Evolutionary conservation across 2,113 vertebrate species (phyloP).

Genomic region (Phoenicopterus ruber): DNA sequence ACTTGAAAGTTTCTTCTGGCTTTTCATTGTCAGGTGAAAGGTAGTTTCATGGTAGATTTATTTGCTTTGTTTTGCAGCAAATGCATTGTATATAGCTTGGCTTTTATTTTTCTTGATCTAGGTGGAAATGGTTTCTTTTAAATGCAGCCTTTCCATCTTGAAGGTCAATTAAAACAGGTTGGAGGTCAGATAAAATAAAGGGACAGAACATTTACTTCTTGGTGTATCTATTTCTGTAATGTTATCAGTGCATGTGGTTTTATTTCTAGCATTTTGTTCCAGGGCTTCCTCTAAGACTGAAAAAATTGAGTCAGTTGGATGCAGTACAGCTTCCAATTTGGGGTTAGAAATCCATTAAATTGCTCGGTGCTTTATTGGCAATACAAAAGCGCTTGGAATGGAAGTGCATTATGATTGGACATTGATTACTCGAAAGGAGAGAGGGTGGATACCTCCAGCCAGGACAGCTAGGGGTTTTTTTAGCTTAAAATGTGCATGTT

Average conservation of each 20-base stretch:
- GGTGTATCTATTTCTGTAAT: slow-evolving; percentile 54
- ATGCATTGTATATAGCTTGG: background rate
- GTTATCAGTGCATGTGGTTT: slow-evolving; percentile 28
- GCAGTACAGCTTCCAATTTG: slow-evolving; percentile 31
- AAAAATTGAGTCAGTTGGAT: slow-evolving; percentile 33
- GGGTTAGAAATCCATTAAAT: slow-evolving; percentile 66
- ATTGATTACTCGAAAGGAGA: slow-evolving; percentile 25
- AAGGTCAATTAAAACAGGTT: slow-evolving; percentile 17
- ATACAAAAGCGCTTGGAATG: slow-evolving; percentile 5
- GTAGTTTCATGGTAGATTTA: background rate
- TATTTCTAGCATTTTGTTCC: slow-evolving; percentile 52
- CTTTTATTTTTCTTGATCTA: background rate
- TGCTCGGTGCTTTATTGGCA: slow-evolving; percentile 39
- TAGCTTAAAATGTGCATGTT: background rate
- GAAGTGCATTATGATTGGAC: slow-evolving; percentile 30
- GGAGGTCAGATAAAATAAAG: slow-evolving; percentile 44
- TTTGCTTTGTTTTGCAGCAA: background rate
- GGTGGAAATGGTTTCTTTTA: slow-evolving; percentile 5
- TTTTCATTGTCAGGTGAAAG: background rate
- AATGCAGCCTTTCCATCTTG: background rate
- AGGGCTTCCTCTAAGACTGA: slow-evolving; percentile 36
- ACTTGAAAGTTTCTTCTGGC: background rate
- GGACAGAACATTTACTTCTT: slow-evolving; percentile 37
- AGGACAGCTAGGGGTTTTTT: background rate
- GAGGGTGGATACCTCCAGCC: background rate